Conservation (phyloP, 2,888 invertebrate species). For the Gerris lacustris region DNA sequence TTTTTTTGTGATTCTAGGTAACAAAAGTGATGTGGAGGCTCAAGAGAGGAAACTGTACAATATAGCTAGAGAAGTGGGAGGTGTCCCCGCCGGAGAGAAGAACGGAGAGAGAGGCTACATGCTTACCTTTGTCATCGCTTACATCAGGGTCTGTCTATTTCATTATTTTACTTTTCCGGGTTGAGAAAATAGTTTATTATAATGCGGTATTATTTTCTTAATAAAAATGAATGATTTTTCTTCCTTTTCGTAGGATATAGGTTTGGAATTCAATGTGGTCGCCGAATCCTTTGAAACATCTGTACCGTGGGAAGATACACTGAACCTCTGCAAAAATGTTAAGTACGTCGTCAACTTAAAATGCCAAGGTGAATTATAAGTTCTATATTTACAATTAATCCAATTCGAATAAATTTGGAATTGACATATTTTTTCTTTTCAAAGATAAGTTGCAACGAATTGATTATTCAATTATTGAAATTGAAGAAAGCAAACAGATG, state of each 20-base stretch:
- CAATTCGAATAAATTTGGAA: too few relatives aligned
- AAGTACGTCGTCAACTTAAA: constrained; percentile 60
- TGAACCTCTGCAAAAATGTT: constrained; percentile 74
- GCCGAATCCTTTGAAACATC: constrained; percentile 99
- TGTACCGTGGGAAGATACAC: constrained; percentile 86
- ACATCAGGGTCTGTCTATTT: constrained; percentile 63
- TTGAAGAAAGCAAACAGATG: too few relatives aligned
- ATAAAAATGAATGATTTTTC: background rate
- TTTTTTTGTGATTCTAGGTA: constrained; percentile 36
- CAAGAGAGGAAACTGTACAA: constrained; percentile 67
- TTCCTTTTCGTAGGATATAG: constrained; percentile 62
- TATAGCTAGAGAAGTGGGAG: constrained; percentile 63
- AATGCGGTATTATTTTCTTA: background rate
- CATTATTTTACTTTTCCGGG: background rate
- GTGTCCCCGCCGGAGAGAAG: constrained; percentile 79
- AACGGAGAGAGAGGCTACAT: constrained; percentile 94
- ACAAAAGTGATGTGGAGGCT: constrained; percentile 53
- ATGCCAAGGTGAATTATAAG: constrained; percentile 37
- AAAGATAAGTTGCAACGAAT: too few relatives aligned
- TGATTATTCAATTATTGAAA: too few relatives aligned
- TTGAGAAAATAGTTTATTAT: background rate
- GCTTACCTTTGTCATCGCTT: constrained; percentile 95
- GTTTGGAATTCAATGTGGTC: constrained; percentile 71
- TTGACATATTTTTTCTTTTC: too few relatives aligned
- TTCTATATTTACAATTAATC: too few relatives aligned